Conservation (phyloP, 2,113 vertebrate genomes). For the Indri indri region DNA sequence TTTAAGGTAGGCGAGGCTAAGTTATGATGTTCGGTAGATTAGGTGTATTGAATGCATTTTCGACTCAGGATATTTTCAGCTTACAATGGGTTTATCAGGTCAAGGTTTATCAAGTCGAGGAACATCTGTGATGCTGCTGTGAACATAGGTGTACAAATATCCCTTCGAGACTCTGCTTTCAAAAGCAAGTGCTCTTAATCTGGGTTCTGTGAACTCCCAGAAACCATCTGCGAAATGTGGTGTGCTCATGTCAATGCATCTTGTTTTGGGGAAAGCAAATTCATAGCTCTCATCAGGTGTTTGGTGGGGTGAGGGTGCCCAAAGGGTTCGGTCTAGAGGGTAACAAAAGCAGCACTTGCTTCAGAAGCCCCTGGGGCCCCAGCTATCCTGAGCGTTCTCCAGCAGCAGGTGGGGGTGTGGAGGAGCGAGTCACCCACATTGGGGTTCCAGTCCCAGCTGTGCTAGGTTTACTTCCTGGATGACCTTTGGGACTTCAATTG, state of each 20-base stretch:
- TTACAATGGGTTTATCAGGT: neutral
- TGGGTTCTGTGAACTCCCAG: neutral
- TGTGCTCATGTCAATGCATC: neutral
- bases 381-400: neutral
- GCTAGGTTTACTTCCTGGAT: neutral
- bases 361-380: no score
- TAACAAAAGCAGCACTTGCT: neutral
- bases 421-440: neutral
- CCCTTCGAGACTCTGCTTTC: neutral
- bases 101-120: neutral
- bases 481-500: neutral
- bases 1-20: neutral
- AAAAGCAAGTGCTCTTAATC: neutral
- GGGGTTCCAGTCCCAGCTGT: neutral
- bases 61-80: neutral
- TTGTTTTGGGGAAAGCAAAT: neutral
- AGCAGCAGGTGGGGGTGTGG: neutral
- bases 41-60: neutral
- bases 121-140: neutral
- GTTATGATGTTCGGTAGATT: neutral
- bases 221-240: neutral
- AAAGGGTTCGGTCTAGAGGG: no score
- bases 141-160: neutral
- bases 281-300: neutral
- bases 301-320: neutral